A percentile compares a stretch with the other conserved stretches of the same genome.
phyloP scores from a whole-genome alignment of 2,888 invertebrate species.

The Nineta flava region DNA sequence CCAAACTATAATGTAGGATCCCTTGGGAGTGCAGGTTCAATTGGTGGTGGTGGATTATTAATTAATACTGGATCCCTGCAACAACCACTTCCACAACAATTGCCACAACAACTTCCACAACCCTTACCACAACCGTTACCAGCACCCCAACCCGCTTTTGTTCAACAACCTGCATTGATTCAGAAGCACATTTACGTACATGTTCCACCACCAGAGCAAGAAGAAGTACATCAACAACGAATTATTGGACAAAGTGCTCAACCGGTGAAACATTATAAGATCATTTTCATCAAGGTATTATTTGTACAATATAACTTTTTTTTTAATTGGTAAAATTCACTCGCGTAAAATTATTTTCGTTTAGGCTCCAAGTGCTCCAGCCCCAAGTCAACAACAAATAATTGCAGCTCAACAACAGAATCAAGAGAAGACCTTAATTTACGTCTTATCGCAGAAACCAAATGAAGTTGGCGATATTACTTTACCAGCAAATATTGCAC shows the following conservation, averaged over 20 bases:
- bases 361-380: neutral
- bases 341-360: neutral
- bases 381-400: slow-evolving; percentile 1
- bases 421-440: slow-evolving; percentile 1
- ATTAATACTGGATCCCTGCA: too few species aligned
- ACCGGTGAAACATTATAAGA: neutral
- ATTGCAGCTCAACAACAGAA: neutral
- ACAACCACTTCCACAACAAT: too few species aligned
- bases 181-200: slow-evolving; percentile 2
- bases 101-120: too few species aligned
- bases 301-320: neutral
- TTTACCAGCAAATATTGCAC: neutral
- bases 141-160: too few species aligned
- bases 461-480: neutral
- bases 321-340: neutral
- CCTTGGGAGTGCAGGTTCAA: too few species aligned
- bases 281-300: slow-evolving; percentile 1
- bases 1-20: too few species aligned
- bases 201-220: neutral
- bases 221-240: neutral
- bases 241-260: neutral
- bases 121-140: too few species aligned
- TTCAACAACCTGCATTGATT: neutral
- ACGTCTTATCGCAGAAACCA: neutral
- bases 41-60: too few species aligned